These are phyloP conservation scores for Allolobophora icterica DNA, from an alignment of 2,888 invertebrate species.

Conservation along the genomic window DNA sequence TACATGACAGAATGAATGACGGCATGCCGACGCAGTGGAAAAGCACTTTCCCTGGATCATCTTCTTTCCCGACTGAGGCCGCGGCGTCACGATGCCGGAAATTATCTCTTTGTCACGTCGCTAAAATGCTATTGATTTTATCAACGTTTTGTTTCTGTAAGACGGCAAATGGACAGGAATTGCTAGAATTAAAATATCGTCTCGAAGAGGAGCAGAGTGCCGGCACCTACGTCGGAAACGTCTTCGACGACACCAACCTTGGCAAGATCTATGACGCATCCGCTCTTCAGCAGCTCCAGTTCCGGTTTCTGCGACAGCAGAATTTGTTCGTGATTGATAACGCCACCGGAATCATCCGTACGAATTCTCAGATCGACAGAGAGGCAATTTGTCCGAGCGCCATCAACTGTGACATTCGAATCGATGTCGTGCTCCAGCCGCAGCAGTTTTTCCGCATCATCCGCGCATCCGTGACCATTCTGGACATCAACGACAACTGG, in stretches of 20 bases:
- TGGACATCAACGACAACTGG: constrained; percentile 49
- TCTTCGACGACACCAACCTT: constrained; percentile 44
- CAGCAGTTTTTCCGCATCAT: constrained; percentile 43
- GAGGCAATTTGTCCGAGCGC: constrained; percentile 45
- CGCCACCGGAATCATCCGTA: constrained; percentile 45
- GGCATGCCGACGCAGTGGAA: background rate
- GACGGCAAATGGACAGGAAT: background rate
- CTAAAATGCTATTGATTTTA: constrained; percentile 29
- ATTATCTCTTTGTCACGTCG: constrained; percentile 12
- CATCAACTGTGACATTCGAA: constrained; percentile 37
- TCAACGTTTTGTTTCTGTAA: background rate
- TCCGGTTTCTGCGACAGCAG: constrained; percentile 43
- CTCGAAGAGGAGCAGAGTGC: constrained; percentile 44
- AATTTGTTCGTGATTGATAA: constrained; percentile 43
- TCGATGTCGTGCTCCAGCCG: constrained; percentile 46
- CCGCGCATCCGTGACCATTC: constrained; percentile 43
- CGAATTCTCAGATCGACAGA: constrained; percentile 46
- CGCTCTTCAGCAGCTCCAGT: constrained; percentile 39
- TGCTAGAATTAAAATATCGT: constrained; percentile 36
- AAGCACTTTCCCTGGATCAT: background rate
- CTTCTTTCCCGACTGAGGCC: background rate
- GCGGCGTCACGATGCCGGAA: background rate
- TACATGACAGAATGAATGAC: constrained; percentile 13
- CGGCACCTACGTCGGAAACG: constrained; percentile 46
- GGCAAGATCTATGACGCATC: constrained; percentile 36